Base-by-base conservation (phyloP, 2,113 vertebrate genomes). In the Crocuta crocuta region DNA sequence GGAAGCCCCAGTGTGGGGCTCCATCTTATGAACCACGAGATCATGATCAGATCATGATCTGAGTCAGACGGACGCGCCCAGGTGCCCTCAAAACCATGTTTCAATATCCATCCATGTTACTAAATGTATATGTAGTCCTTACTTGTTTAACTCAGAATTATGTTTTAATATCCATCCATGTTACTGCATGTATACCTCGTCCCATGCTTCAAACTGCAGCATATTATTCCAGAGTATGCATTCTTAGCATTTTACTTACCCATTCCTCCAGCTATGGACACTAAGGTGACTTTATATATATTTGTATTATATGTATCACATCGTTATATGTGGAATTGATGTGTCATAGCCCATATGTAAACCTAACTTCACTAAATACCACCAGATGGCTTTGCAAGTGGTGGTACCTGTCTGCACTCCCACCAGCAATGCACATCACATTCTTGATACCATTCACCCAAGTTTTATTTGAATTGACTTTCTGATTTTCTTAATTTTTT, bases 401-500 rank as follows among this genome's bases (percentile, higher is more conserved):
- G 1, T 45, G 58, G 13, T 53, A 82, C 79, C 90, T 95, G 21
- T 83, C 93, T 86, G 26, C 13, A 33, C 5, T 65, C 80, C 87
- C 45, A 92, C 55, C 39, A 83, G 16, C 68, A 48, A 63, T 65
- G 4, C 23, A 43, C 35, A 79, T 1, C 10, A 21, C 33, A 65
- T 66, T 95, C 58, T 61, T 86, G 73, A 48, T 21, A 43, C 84
- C 94, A 74, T 61, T 89, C 48, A 94, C 66, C 53, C 48, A 78
- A 89, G 33, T 84, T 83, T 87, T 70, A 94, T n/a, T 95, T 94
- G 26, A 94, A 76, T 74, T 24, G 19, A 65, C 10, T 66, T 94
- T 78, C 4, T 68, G 24, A 63, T 39, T 80, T 95, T 92, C 82
- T 91, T 80, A 63, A 39, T 24, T 76, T 23, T 35, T 35, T 94